Evolutionary conservation across 2,113 vertebrate species (phyloP).

Genomic region (Siniperca chuatsi): DNA sequence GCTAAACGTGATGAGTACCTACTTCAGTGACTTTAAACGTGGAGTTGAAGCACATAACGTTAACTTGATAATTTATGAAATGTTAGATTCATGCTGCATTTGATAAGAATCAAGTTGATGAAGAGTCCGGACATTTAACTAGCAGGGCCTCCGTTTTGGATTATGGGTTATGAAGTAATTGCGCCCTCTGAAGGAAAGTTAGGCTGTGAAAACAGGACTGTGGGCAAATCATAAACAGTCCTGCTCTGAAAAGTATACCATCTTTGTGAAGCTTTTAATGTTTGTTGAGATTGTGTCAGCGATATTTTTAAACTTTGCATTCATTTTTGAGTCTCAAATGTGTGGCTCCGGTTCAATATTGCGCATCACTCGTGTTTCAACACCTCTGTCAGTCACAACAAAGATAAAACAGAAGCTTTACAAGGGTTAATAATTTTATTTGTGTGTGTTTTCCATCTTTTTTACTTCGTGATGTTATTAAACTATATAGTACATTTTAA

Average conservation of each 20-base stretch:
- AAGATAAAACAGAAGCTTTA: neutral
- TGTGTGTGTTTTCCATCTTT: too few species aligned
- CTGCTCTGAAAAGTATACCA: neutral
- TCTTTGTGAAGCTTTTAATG: neutral
- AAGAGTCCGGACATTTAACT: neutral
- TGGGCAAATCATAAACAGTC: neutral
- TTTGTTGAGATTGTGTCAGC: neutral
- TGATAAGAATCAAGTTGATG: neutral
- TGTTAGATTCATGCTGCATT: accelerated
- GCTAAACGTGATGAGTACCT: neutral
- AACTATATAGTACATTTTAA: neutral
- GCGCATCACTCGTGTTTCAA: neutral
- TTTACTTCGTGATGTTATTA: too few species aligned
- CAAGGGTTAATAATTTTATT: neutral
- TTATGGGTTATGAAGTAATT: neutral
- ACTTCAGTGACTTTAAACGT: accelerated
- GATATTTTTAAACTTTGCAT: neutral
- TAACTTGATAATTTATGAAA: accelerated
- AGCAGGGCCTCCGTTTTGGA: neutral
- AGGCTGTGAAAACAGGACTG: neutral
- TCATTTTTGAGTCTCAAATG: neutral
- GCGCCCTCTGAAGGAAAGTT: constrained; percentile 53
- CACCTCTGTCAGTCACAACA: neutral
- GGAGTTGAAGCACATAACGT: accelerated
- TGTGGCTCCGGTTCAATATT: neutral